These are phyloP conservation scores for Merops nubicus DNA, from an alignment of 2,113 vertebrate genomes.

Conservation along the genomic window DNA sequence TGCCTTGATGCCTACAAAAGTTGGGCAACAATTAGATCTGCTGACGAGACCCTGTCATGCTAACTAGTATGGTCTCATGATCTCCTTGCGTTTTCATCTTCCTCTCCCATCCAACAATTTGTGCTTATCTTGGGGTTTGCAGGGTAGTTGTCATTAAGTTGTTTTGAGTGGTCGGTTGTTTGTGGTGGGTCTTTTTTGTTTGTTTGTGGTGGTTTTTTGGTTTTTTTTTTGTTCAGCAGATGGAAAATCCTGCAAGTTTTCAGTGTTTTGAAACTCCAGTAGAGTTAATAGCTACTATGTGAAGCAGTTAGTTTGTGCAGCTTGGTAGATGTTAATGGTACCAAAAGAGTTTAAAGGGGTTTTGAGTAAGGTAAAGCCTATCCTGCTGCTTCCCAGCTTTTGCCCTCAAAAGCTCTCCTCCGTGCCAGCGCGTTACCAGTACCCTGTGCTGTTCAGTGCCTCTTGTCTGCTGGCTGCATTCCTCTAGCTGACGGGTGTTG, in stretches of 20 bases:
- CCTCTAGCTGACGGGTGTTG: not conserved
- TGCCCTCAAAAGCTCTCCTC: not conserved
- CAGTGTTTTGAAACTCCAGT: not conserved
- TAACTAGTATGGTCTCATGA: rapidly evolving
- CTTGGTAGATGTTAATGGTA: not conserved
- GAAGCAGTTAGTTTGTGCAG: not conserved
- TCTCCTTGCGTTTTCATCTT: not conserved
- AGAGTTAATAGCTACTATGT: not conserved
- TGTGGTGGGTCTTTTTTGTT: too few relatives aligned
- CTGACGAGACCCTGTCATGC: not conserved
- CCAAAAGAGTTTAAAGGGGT: not conserved
- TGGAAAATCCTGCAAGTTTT: not conserved
- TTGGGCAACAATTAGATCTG: not conserved
- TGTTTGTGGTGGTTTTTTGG: too few relatives aligned
- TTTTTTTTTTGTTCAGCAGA: not conserved
- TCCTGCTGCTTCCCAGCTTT: not conserved
- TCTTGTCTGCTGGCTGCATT: not conserved
- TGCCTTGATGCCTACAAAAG: not conserved
- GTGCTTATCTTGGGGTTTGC: not conserved
- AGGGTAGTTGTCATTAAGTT: not conserved
- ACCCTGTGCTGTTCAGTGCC: not conserved
- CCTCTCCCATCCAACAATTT: not conserved
- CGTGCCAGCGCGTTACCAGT: not conserved
- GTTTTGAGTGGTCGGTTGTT: too few relatives aligned
- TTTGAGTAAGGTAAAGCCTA: not conserved